Evolutionary conservation across 2,113 vertebrate species (phyloP), one percentile per base, ranked within the genome.

Genomic region (Aptenodytes patagonicus): DNA sequence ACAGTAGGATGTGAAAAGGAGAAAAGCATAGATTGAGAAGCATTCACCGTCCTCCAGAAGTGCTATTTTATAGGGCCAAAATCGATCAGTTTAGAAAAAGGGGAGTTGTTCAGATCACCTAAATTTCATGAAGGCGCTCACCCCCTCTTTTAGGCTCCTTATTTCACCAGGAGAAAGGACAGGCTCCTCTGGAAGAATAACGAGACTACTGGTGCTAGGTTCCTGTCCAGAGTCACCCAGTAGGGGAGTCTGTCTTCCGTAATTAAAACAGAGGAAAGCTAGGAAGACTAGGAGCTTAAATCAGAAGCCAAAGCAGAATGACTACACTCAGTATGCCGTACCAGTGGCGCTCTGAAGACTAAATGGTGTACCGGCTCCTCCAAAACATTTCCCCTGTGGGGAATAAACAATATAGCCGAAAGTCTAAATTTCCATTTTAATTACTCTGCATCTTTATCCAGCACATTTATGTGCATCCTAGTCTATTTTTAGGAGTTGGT

Each of bases 361-460:
- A 79, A 80, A 70, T 44, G 51, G 80, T 51, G 22, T 28, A 86
- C 19, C 66, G 81, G 76, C 68, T 86, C 40, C 83, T 83, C 49
- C 58, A 85, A 80, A 89, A 77, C 88, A 76, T 72, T 83, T 81
- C 83, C 76, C 71, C 44, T 69, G 51, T 54, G 46, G 32, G 76
- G 64, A 89, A 83, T 72, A 90, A 95, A 86, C 72, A 94, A 80
- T 55, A 46, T n/a, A 79, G 54, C 84, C 91, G 76, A 58, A 95
- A 93, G 60, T 29, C 46, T 77, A 54, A 58, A 94, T 89, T 93
- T 90, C 88, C 62, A 65, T 88, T 93, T 92, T 72, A 90, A 90
- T 92, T 93, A 73, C 54, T 86, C 71, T 46, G 66, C 16, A 61
- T 93, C 62, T 89, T 88, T 92, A 86, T 25, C 54, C 58, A 69